A percentile compares a stretch with the other conserved stretches of the same genome.
Evolutionary conservation across 2,888 invertebrate species (phyloP).

Genomic region (Lochmaea crataegi): DNA sequence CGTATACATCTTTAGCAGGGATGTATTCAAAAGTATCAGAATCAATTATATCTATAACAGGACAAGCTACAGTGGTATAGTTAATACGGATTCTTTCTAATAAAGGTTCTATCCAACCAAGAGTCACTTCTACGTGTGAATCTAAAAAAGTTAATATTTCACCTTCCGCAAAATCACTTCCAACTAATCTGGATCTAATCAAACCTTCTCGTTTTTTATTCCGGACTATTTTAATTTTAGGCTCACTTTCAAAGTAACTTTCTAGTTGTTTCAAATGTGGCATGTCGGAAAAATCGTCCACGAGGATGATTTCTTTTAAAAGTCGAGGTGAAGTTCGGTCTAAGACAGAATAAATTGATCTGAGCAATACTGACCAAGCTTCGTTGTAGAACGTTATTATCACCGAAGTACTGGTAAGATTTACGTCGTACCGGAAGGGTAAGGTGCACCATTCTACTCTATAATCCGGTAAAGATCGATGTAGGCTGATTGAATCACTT

Average conservation of each 20-base stretch:
- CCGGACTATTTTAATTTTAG: slow-evolving; percentile 95
- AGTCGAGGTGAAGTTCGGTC: slow-evolving; percentile 91
- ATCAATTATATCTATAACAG: slow-evolving; percentile 95
- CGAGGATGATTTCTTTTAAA: slow-evolving; percentile 93
- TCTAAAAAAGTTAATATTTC: slow-evolving; percentile 89
- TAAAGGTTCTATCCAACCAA: slow-evolving; percentile 94
- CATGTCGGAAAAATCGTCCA: slow-evolving; percentile 98
- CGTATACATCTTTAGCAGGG: slow-evolving; percentile 87
- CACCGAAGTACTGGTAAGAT: slow-evolving; percentile 88
- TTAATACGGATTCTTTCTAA: slow-evolving; percentile 88
- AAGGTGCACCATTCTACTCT: slow-evolving; percentile 76
- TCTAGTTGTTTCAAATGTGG: slow-evolving; percentile 93
- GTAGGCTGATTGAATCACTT: slow-evolving; percentile 26
- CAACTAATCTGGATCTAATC: slow-evolving; percentile 92
- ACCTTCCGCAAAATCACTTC: slow-evolving; percentile 65
- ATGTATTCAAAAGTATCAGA: slow-evolving; percentile 93
- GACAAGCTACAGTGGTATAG: slow-evolving; percentile 90
- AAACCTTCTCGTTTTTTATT: slow-evolving; percentile 93
- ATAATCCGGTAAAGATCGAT: slow-evolving; percentile 25
- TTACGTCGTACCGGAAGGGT: slow-evolving; percentile 70
- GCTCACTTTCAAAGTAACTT: slow-evolving; percentile 89
- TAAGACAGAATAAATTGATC: slow-evolving; percentile 96
- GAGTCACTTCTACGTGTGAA: slow-evolving; percentile 97
- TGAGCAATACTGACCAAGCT: slow-evolving; percentile 95
- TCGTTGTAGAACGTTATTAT: slow-evolving; percentile 99